These are phyloP conservation scores for Myrmophylax atrothorax DNA, from an alignment of 2,113 vertebrate species.

Conservation along the genomic window DNA sequence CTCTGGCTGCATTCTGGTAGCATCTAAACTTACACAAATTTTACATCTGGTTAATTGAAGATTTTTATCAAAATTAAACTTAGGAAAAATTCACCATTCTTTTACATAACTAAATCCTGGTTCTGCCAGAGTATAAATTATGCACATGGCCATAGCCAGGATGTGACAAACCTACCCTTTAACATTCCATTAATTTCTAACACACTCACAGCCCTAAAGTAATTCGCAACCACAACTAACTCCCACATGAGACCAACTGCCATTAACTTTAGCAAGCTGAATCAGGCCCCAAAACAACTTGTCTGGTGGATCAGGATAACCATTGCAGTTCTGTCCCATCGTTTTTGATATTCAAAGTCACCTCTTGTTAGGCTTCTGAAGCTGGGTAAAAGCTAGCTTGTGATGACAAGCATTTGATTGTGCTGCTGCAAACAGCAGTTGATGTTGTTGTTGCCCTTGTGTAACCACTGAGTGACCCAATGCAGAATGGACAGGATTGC, in stretches of 20 bases:
- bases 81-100: background rate
- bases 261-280: background rate
- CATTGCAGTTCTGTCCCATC: background rate
- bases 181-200: background rate
- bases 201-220: background rate
- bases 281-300: background rate
- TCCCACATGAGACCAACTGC: background rate
- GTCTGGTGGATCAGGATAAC: background rate
- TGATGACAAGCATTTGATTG: background rate
- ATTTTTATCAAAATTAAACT: background rate
- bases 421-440: background rate
- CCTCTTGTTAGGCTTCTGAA: background rate
- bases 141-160: background rate
- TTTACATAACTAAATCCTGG: background rate
- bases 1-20: background rate
- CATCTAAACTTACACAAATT: background rate
- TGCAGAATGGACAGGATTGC: background rate
- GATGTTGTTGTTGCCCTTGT: background rate
- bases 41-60: background rate
- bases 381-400: background rate
- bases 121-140: background rate
- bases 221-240: background rate
- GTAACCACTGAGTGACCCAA: background rate
- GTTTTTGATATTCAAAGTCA: background rate
- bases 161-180: background rate